Evolutionary conservation across 1,140 invertebrate species (phyloP), one percentile per base, ranked within the genome.

Genomic region (Microplitis mediator): DNA sequence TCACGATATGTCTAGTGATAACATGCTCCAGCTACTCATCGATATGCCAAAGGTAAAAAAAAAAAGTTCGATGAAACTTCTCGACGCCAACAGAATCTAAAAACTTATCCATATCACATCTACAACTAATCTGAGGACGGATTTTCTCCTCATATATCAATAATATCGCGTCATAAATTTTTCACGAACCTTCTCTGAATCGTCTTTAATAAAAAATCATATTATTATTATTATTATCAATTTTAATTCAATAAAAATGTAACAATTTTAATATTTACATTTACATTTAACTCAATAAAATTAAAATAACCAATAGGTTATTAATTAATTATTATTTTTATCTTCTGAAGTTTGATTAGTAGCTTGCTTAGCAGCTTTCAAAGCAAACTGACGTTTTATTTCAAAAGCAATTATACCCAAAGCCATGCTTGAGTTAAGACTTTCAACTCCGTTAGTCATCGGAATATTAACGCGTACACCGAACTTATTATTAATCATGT

Each of bases 321-420:
- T 54, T 5, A 54, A 13, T 54, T 58, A 23, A 31, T 58, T 31
- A 45, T 45, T 3, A 45, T 45, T 45, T 45, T 45, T 45, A 9
- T 45, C 39, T 0, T 35, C 16, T 6, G 31, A 31, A 35, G 2
- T 51, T 72, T 69, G 23, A 23, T 23, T 50, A 52, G 14, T 8
- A 39, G n/a, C 35, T 23, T 60, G 35, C 3, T n/a, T 16, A n/a
- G 9, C 4, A 39, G 11, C 56, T 56, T 50, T 56, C 0, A 69
- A 13, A 3, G 64, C 32, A 76, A 91, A 85, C 83, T 96, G 95
- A 83, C 91, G 90, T 79, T 90, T 90, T 54, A 97, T 90, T 91
- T 98, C 96, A 88, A 95, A 98, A 11, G 92, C 87, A 76, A 98
- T 90, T 51, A 98, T 89, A 52, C 94, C 93, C 34, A 93, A 85